Percentiles rank a stretch among this genome's conserved stretches.
These are phyloP conservation scores for Lordiphosa stackelbergi DNA, from an alignment of 1,140 invertebrate species.

Conservation along the genomic window DNA sequence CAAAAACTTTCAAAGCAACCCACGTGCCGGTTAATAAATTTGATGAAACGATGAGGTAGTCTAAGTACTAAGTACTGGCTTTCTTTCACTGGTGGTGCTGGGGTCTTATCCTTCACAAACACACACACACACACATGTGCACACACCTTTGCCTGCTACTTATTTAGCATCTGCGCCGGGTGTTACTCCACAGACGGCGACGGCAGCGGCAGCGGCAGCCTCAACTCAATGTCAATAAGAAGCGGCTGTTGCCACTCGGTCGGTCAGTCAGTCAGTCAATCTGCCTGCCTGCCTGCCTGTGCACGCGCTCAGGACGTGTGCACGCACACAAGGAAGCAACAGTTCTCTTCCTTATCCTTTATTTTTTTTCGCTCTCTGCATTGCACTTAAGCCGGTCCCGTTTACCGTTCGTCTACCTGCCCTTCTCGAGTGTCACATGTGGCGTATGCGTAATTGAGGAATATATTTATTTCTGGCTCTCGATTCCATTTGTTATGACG, in stretches of 20 bases:
- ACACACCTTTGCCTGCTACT: conserved; percentile 59
- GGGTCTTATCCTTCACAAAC: background rate
- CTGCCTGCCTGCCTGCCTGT: conserved; percentile 23
- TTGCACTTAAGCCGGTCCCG: background rate
- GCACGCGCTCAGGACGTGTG: conserved; percentile 61
- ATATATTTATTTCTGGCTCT: too few relatives aligned
- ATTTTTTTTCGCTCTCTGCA: too few relatives aligned
- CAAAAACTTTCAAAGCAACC: too few relatives aligned
- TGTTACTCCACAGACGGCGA: conserved; percentile 46
- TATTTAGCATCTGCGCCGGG: conserved; percentile 71
- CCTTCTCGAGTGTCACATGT: conserved; percentile 18
- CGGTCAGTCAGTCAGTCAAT: conserved; percentile 7
- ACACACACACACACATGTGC: background rate
- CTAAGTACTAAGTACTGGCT: too few relatives aligned
- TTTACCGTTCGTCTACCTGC: conserved; percentile 7
- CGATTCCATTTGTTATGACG: too few relatives aligned
- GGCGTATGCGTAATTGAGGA: conserved; percentile 39
- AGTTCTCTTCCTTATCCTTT: conserved; percentile 30
- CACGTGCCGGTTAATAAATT: too few relatives aligned
- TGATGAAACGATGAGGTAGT: too few relatives aligned
- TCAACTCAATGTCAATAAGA: conserved; percentile 44
- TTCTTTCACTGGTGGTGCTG: too few relatives aligned
- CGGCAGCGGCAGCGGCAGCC: conserved; percentile 20
- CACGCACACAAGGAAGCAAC: conserved; percentile 27
- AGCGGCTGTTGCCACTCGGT: conserved; percentile 41